Conservation (phyloP, 2,113 vertebrate species). For the Sialia sialis region DNA sequence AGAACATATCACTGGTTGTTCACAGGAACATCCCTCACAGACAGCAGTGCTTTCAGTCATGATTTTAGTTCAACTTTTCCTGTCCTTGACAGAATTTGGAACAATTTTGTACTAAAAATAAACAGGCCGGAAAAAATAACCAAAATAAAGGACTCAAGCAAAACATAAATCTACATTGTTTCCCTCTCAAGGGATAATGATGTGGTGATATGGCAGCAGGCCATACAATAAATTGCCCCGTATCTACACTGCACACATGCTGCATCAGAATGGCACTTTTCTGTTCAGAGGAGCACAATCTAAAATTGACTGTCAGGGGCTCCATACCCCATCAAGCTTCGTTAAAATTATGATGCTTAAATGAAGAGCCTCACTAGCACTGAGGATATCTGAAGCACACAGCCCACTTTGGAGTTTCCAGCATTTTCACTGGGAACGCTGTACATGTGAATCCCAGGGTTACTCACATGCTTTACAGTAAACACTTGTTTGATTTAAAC, state of each 20-base stretch:
- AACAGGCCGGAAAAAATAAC: neutral
- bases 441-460: neutral
- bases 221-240: neutral
- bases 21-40: neutral
- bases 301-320: neutral
- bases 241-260: neutral
- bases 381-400: neutral
- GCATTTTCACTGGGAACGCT: neutral
- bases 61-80: neutral
- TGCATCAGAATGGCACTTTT: neutral
- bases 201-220: neutral
- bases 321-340: neutral
- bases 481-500: neutral
- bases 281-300: neutral
- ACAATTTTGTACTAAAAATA: slow-evolving; percentile 35
- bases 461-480: neutral
- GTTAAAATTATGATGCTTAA: neutral
- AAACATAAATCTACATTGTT: neutral
- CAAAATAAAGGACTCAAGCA: slow-evolving; percentile 16
- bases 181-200: neutral
- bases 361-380: neutral
- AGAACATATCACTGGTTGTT: neutral
- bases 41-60: neutral
- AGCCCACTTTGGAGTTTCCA: neutral
- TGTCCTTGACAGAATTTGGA: neutral